Evolutionary conservation across 2,888 invertebrate species (phyloP).

Genomic region (Drosophila austrosaltans): DNA sequence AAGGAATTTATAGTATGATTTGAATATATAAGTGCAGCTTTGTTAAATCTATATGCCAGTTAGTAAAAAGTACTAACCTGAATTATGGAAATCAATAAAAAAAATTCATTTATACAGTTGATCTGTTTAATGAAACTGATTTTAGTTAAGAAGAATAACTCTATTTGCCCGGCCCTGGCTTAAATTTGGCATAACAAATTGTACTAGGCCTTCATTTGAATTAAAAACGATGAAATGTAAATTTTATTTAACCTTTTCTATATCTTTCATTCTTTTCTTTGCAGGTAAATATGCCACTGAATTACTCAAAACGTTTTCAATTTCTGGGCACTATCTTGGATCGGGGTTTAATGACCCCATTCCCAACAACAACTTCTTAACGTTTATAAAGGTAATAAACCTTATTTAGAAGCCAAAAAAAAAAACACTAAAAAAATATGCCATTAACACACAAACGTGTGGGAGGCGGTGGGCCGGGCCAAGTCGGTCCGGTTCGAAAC

Average conservation of each 20-base stretch:
- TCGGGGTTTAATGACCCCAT: constrained; percentile 10
- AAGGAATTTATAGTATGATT: not conserved
- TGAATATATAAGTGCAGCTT: not conserved
- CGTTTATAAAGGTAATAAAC: constrained; percentile 18
- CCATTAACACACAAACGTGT: constrained; percentile 13
- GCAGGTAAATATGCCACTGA: constrained; percentile 54
- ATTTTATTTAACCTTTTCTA: not conserved
- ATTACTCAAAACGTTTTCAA: constrained; percentile 14
- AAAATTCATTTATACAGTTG: not conserved
- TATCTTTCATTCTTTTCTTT: constrained; percentile 37
- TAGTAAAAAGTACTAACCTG: not conserved
- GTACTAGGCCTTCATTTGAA: not conserved
- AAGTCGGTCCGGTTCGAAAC: not conserved
- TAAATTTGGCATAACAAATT: too few relatives aligned
- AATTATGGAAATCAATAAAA: not conserved
- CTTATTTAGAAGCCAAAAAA: not conserved
- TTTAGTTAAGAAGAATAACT: not conserved
- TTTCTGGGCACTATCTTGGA: not conserved
- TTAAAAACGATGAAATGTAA: not conserved
- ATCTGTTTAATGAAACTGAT: not conserved
- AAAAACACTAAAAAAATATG: not conserved
- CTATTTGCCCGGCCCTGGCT: too few relatives aligned
- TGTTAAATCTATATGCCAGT: not conserved
- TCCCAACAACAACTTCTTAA: constrained; percentile 5
- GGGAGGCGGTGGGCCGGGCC: not conserved